Evolutionary conservation across 2,888 invertebrate genomes (phyloP), one percentile per base, ranked within the genome.

Genomic region (Heliconius cydno): DNA sequence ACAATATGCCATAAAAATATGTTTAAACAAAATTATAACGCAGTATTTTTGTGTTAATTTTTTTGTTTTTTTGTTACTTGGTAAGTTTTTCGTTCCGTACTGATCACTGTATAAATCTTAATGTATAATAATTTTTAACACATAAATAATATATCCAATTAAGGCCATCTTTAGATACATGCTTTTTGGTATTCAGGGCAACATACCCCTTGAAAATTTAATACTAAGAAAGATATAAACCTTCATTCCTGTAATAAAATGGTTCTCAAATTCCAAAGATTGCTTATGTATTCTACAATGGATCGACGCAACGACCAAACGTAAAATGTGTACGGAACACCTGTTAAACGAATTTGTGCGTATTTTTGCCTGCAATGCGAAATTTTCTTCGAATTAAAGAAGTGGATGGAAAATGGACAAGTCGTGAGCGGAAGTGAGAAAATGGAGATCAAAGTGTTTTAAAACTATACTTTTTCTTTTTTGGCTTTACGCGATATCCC

Each of bases 331-430:
- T 60, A n/a, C 34, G 22, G n/a, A 57, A 34, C 52, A 73, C 60
- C 60, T 73, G 25, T 60, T 34, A 34, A 30, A 73, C 70, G 38
- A 6, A 34, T 60, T 72, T n/a, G 73, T 60, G 38, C 73, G n/a
- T 60, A 60, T 60, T 73, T 73, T 60, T 73, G 15, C 73, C 73
- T 73, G 73, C 73, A 73, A 73, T 73, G 73, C 73, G 60, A 73
- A 60, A 60, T 25, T 38, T 73, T 38, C 52, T 52, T 72, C 28
- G 12, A 34, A 12, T 34, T 34, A 19, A n/a, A 60, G 2, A 52
- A 19, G 19, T 19, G 19, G 6, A 5, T 46, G 19, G 15, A 19
- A 52, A 41, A 12, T 41, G 3, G 12, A 41, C 12, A 3, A 41
- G 41, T 41, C 9, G 12, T 9, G 2, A 12, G 12, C 10, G 12